phyloP scores from a whole-genome alignment of 2,113 vertebrate species.

The Pelecanus crispus region DNA sequence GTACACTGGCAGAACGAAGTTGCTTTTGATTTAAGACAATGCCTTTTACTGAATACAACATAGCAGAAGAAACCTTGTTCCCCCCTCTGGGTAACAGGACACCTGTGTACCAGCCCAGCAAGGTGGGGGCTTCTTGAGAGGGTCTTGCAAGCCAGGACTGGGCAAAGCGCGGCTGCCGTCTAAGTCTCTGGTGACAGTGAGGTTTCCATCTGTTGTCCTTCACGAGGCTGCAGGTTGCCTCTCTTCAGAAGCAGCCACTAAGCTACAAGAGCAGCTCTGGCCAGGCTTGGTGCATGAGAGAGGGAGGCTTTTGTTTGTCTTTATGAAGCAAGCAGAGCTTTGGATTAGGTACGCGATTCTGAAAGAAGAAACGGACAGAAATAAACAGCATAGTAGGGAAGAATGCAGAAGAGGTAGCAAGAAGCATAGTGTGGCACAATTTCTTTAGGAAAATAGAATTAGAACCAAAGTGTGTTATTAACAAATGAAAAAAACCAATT shows the following conservation, averaged over 20 bases:
- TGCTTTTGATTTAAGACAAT: neutral
- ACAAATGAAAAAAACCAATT: neutral
- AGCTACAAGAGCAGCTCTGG: neutral
- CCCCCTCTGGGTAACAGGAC: neutral
- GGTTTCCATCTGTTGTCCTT: neutral
- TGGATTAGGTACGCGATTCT: neutral
- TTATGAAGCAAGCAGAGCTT: neutral
- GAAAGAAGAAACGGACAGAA: neutral
- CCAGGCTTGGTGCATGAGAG: neutral
- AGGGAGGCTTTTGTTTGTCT: neutral
- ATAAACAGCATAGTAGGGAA: neutral
- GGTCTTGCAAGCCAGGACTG: neutral
- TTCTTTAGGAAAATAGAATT: neutral
- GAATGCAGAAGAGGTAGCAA: neutral
- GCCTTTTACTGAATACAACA: neutral
- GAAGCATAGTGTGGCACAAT: neutral
- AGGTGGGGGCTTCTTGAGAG: neutral
- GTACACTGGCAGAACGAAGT: neutral
- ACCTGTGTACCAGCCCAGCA: neutral
- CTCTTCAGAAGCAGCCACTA: neutral
- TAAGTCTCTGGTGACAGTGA: neutral
- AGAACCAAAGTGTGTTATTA: neutral
- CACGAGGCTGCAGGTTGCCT: neutral
- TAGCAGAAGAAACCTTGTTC: neutral
- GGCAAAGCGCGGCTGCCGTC: neutral